Evolutionary conservation across 1,140 invertebrate genomes (phyloP).

Genomic region (Calosoma granatense): DNA sequence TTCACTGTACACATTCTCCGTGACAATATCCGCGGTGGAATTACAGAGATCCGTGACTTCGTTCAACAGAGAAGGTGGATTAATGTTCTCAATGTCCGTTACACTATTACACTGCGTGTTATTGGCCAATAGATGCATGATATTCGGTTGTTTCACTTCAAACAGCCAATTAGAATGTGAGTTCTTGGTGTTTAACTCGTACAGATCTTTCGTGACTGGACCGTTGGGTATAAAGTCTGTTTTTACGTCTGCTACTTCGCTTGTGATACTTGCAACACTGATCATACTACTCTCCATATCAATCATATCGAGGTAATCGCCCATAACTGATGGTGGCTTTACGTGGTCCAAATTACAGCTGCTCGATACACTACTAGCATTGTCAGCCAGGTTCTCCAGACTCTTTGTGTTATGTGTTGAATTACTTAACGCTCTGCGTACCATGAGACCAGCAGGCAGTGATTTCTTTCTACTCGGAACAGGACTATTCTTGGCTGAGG

Average conservation of each 20-base stretch:
- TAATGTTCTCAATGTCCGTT: conserved; percentile 52
- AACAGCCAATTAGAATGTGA: conserved; percentile 35
- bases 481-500: conserved; percentile 28
- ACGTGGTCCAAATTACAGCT: conserved; percentile 64
- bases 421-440: conserved; percentile 53
- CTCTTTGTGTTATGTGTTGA: conserved; percentile 45
- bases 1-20: conserved; percentile 46
- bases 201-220: conserved; percentile 14
- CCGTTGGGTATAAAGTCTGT: conserved; percentile 24
- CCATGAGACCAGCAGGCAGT: conserved; percentile 54
- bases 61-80: conserved; percentile 50
- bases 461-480: conserved; percentile 48
- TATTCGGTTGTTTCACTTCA: conserved; percentile 41
- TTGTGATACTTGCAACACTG: conserved; percentile 72
- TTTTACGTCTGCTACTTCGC: conserved; percentile 53
- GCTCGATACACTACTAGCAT: conserved; percentile 37
- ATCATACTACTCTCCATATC: conserved; percentile 71
- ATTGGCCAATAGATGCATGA: conserved; percentile 32
- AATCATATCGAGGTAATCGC: conserved; percentile 53
- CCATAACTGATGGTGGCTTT: conserved; percentile 72
- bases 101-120: conserved; percentile 33
- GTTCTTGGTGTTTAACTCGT: conserved; percentile 2
- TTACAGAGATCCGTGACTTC: conserved; percentile 52
- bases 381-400: conserved; percentile 31
- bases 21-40: conserved; percentile 44